Evolutionary conservation across 2,113 vertebrate genomes (phyloP).

Genomic region (Zapus hudsonius): DNA sequence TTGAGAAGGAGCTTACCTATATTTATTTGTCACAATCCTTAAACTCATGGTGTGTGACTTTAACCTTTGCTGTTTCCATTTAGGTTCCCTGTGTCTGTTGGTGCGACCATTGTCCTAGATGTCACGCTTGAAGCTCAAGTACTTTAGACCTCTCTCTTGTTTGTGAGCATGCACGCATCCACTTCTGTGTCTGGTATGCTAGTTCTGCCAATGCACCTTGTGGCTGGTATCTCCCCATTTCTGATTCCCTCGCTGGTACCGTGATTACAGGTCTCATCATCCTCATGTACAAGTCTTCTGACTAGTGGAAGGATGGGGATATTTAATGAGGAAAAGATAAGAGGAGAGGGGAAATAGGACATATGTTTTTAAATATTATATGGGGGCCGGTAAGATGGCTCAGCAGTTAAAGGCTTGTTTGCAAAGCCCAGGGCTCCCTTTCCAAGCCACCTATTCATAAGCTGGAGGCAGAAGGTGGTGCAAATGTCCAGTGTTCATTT

Average conservation of each 20-base stretch:
- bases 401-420: too few relatives aligned
- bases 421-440: too few relatives aligned
- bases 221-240: not conserved
- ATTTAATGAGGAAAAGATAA: conserved; percentile 34
- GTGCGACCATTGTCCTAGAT: not conserved
- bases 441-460: too few relatives aligned
- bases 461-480: too few relatives aligned
- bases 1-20: not conserved
- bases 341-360: not conserved
- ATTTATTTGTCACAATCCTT: conserved; percentile 14
- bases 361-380: conserved; percentile 5
- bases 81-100: not conserved
- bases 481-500: too few relatives aligned
- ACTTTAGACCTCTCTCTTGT: not conserved
- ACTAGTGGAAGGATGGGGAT: not conserved
- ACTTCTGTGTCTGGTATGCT: not conserved
- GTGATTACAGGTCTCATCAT: not conserved
- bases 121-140: not conserved
- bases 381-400: too few relatives aligned
- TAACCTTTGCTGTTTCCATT: not conserved
- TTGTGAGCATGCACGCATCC: not conserved
- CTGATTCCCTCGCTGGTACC: not conserved
- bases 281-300: not conserved
- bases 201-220: not conserved
- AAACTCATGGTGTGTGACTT: conserved; percentile 2